A percentile compares a stretch with the other conserved stretches of the same genome.
These are phyloP conservation scores for Phrynocephalus vlangalii DNA, from an alignment of 2,797 vertebrate species.

Conservation along the genomic window DNA sequence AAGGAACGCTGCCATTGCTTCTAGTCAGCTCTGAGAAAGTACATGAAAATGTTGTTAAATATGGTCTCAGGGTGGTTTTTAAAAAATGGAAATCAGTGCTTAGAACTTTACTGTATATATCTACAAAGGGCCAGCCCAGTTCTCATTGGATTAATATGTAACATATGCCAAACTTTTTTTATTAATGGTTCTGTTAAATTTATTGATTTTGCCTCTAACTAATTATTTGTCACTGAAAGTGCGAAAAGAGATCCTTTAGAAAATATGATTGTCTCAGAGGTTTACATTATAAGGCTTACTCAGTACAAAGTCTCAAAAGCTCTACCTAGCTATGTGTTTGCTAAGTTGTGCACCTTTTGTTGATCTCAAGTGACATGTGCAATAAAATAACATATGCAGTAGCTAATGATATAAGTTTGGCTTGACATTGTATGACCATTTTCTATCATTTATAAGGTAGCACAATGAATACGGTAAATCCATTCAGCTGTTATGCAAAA, in stretches of 20 bases:
- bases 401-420: conserved; percentile 45
- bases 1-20: conserved; percentile 40
- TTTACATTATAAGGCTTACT: conserved; percentile 53
- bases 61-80: conserved; percentile 75
- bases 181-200: conserved; percentile 55
- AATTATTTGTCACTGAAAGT: conserved; percentile 59
- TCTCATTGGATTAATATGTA: conserved; percentile 58
- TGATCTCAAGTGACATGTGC: conserved; percentile 40
- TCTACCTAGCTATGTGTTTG: conserved; percentile 50
- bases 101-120: conserved; percentile 42
- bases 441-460: conserved; percentile 40
- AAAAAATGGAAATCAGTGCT: conserved; percentile 45
- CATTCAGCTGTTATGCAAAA: conserved; percentile 38
- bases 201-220: conserved; percentile 67
- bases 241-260: conserved; percentile 44
- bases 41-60: conserved; percentile 35
- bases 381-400: conserved; percentile 42
- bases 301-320: conserved; percentile 48
- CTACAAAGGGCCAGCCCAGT: conserved; percentile 54
- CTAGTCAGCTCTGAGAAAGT: conserved; percentile 9
- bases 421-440: conserved; percentile 57
- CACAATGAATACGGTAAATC: neutral
- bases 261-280: conserved; percentile 51
- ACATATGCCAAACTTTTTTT: conserved; percentile 61
- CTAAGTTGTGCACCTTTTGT: conserved; percentile 32